These are phyloP conservation scores for Marisa cornuarietis DNA, from an alignment of 1,140 invertebrate species.

Conservation along the genomic window DNA sequence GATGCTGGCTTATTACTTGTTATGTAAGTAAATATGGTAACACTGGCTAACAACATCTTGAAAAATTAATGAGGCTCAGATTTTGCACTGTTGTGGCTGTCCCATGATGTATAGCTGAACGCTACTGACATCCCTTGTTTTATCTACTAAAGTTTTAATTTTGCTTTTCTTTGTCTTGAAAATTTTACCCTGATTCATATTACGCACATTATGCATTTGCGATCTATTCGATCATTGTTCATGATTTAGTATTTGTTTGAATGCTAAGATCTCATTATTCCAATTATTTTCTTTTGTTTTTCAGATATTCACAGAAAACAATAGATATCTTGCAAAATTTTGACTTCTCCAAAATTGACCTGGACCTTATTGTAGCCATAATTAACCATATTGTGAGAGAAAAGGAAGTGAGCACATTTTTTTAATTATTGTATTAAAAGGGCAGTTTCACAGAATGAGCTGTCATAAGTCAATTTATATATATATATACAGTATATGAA, in stretches of 20 bases:
- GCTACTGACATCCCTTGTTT: not conserved
- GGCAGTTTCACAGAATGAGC: too few species aligned
- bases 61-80: too few species aligned
- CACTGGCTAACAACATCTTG: too few species aligned
- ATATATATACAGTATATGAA: too few species aligned
- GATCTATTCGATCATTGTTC: not conserved
- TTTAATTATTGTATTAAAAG: too few species aligned
- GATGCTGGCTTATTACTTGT: too few species aligned
- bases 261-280: not conserved
- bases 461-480: too few species aligned
- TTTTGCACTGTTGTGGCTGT: too few species aligned
- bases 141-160: not conserved
- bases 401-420: conserved; percentile 40
- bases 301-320: conserved; percentile 70
- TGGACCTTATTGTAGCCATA: conserved; percentile 77
- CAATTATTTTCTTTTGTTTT: conserved; percentile 21
- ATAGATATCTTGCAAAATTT: conserved; percentile 72
- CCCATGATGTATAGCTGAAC: too few species aligned
- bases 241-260: too few species aligned
- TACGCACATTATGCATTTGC: not conserved
- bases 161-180: not conserved
- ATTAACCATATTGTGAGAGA: conserved; percentile 73
- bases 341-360: conserved; percentile 75
- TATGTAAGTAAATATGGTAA: too few species aligned
- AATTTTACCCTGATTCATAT: not conserved